Evolutionary conservation across 2,888 invertebrate genomes (phyloP), one percentile per base, ranked within the genome.

Genomic region (Peribatodes rhomboidaria): DNA sequence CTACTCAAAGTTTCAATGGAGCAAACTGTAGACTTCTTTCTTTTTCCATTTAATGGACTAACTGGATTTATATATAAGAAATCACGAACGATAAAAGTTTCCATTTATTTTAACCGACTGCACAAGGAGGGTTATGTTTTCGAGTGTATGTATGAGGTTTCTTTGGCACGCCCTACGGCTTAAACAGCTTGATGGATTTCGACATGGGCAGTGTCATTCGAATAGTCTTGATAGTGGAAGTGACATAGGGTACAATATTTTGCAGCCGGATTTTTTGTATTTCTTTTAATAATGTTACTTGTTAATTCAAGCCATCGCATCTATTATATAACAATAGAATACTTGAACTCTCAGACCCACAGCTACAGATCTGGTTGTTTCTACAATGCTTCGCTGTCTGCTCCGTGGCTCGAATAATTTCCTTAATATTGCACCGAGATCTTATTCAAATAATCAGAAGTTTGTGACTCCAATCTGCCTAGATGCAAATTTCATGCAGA

Each of bases 361-460:
- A 60, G 53, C 47, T 57, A 63, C 60, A 67, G 63, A 50, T 54
- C 41, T 56, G 16, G 56, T 55, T 46, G 61, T 64, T 67, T 70
- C 70, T 72, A 73, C 72, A 76, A 77, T 72, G 67, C 68, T 61
- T 70, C 67, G 63, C 72, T 66, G 69, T 72, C 73, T 70, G 78
- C 80, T 79, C 74, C 74, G 76, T 69, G 74, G 78, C 77, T 76
- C 80, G 85, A 84, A 85, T 86, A 86, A 87, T 87, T 85, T 83
- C 83, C 83, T 82, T 86, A 84, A 83, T 86, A 86, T 82, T 83
- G 83, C 84, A 80, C 82, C 73, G 81, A 71, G 79, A 87, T 87
- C 86, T 87, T 85, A 88, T 88, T 87, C 86, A 87, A 87, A 88
- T 89, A 87, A 88, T 86, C 86, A 83, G 81, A 86, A 88, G 84